Evolutionary conservation across 2,888 invertebrate genomes (phyloP), one percentile per base, ranked within the genome.

Genomic region (Acholoe squamosa): DNA sequence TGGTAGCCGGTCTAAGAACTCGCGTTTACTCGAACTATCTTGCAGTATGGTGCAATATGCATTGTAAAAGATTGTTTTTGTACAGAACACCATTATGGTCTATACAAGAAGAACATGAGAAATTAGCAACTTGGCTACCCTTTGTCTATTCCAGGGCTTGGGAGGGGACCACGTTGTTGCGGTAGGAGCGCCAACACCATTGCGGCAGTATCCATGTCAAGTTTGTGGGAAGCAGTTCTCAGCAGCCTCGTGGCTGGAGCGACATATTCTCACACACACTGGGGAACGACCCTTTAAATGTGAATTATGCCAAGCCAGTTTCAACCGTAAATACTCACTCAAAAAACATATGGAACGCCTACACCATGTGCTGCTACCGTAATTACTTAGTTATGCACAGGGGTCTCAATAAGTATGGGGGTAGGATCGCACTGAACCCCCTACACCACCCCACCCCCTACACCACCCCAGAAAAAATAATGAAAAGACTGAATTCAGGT

Each of bases 251-350:
- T 43, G 34, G 84, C 43, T 84, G 3, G 84, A 84, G 16, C 19
- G 84, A n/a, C 84, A 84, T 25, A 34, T 0, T 16, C 22, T 84
- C 22, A 84, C 43, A 10, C 84, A 84, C 84, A 84, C 84, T 33
- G 84, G 84, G 10, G 84, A 84, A 33, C 22, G 51, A 16, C 84
- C 84, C 1, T 84, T 34, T 84, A 84, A 84, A 34, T 84, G 84
- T 25, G 14, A 34, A 12, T 19, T 14, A 14, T 84, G 84, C 28
- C 84, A 34, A n/a, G 5, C 51, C 3, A 52, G n/a, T 14, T 84
- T 84, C 51, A 84, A 84, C 52, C 43, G 84, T 1, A 84, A 84
- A 43, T 43, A 22, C 51, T 33, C 84, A 12, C 84, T 84, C 33
- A 84, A 43, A 25, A 43, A 22, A 12, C 84, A 84, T 25, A 84